phyloP scores from a whole-genome alignment of 2,113 vertebrate species.

The Salvator merianae region DNA sequence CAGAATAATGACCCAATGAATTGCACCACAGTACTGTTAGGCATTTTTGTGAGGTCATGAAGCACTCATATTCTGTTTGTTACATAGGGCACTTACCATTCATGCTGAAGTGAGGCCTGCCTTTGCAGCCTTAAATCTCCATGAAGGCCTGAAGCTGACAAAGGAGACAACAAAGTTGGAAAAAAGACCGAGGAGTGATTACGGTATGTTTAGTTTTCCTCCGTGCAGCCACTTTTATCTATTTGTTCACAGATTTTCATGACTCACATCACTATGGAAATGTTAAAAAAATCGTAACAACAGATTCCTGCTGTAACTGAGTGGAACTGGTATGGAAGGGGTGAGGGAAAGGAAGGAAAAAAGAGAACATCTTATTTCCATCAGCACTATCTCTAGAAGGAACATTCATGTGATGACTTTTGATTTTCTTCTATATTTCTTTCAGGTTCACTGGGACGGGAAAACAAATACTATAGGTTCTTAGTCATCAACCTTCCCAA shows the following conservation, averaged over 20 bases:
- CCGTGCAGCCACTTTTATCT: neutral
- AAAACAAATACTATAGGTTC: neutral
- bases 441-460: neutral
- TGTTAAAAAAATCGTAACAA: neutral
- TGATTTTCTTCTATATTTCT: neutral
- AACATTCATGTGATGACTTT: neutral
- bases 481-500: neutral
- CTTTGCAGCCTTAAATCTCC: neutral
- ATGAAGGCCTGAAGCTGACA: neutral
- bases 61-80: constrained; percentile 15
- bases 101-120: neutral
- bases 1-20: neutral
- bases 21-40: neutral
- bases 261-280: neutral
- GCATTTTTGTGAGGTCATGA: constrained; percentile 19
- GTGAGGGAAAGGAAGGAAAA: no score
- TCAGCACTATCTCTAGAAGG: neutral
- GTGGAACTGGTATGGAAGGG: neutral
- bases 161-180: neutral
- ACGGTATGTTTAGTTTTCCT: neutral
- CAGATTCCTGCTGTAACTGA: neutral
- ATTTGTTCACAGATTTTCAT: neutral
- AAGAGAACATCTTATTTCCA: neutral
- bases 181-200: neutral
- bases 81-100: constrained; percentile 7